Evolutionary conservation across 2,113 vertebrate genomes (phyloP), one percentile per base, ranked within the genome.

Genomic region (Strix uralensis): DNA sequence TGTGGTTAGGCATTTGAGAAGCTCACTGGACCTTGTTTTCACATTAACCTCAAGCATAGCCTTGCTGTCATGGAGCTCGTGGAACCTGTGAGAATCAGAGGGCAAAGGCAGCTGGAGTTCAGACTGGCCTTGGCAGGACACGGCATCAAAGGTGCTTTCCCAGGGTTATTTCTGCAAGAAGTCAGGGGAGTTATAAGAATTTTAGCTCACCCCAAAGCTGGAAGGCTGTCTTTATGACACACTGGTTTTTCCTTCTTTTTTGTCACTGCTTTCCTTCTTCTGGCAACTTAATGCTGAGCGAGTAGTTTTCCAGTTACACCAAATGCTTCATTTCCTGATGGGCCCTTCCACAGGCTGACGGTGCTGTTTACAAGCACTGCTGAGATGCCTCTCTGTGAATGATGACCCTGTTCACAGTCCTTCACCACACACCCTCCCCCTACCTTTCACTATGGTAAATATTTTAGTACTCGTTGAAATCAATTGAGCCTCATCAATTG

Each of bases 401-500:
- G 67, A 88, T 95, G 86, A 89, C 51, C 86, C 93, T 32, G n/a
- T 59, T 85, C 69, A 67, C 81, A 61, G 90, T 23, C 62, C 81
- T 69, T 79, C 78, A 51, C 49, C 74, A n/a, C 52, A 38, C n/a
- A 3, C 40, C 58, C 88, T 70, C 88, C 89, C 46, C 42, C 84
- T 27, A 6, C 81, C 81, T 86, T 63, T 74, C 88, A 90, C 79
- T 84, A 83, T 93, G 90, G 96, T 97, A 98, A 98, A 98, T 98
- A 98, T 98, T 98, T 98, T 97, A 98, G 97, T 95, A 98, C 97
- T 97, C 80, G 5, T 93, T 94, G 96, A 98, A 99, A 99, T 99
- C 98, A 98, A 98, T 99, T 97, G 97, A 81, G 95, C 96, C 97
- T 98, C 98, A 98, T 99, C 98, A 97, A 98, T 98, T 98, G 98